These are phyloP conservation scores for Euura lappo DNA, from an alignment of 1,140 invertebrate species.

Conservation along the genomic window DNA sequence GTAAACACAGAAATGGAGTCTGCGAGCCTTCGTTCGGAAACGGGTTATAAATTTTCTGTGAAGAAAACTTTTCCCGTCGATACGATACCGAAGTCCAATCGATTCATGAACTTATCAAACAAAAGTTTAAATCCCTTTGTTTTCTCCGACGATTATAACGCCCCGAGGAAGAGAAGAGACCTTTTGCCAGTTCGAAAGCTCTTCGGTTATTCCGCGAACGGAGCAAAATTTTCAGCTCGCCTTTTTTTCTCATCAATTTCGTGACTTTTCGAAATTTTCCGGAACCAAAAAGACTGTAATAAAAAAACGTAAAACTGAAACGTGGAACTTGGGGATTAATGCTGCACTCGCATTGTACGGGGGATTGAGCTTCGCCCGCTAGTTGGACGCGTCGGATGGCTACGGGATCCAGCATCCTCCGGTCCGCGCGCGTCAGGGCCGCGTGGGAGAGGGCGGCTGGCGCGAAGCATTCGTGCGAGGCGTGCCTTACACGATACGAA, in stretches of 20 bases:
- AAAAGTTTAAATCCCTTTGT: neutral
- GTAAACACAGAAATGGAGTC: neutral
- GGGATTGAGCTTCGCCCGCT: neutral
- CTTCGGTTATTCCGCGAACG: too few relatives aligned
- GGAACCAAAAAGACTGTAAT: neutral
- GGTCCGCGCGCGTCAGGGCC: neutral
- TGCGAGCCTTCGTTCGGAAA: too few relatives aligned
- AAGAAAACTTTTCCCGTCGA: too few relatives aligned
- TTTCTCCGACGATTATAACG: neutral
- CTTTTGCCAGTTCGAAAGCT: too few relatives aligned
- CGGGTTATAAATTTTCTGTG: too few relatives aligned
- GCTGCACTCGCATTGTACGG: constrained; percentile 2
- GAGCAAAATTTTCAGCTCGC: neutral
- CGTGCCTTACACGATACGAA: constrained; percentile 55
- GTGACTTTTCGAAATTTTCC: neutral
- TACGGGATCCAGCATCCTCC: neutral
- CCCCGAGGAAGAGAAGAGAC: too few relatives aligned
- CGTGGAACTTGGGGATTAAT: neutral
- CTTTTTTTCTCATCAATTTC: neutral
- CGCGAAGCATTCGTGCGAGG: constrained; percentile 54
- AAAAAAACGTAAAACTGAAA: neutral
- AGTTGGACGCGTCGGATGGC: neutral
- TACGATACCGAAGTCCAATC: neutral
- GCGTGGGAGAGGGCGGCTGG: constrained; percentile 45
- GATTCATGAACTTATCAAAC: neutral